Evolutionary conservation across 2,797 vertebrate genomes (phyloP), one percentile per base, ranked within the genome.

Genomic region (Crypturellus tataupa): DNA sequence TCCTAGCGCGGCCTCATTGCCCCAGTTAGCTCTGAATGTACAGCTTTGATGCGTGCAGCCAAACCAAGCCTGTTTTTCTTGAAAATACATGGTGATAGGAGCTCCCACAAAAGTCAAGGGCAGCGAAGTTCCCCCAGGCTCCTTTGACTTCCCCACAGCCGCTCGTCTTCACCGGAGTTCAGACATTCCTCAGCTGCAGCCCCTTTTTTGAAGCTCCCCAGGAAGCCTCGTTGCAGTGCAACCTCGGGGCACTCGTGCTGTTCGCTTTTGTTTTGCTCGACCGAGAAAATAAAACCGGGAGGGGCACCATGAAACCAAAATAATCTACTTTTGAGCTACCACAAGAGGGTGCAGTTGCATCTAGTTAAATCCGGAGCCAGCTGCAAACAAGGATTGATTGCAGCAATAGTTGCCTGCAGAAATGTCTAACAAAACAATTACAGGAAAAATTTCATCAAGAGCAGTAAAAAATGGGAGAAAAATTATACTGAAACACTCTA

Each of bases 271-370:
- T 90, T 84, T 82, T 40, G 70, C 39, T 86, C 44, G 46, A 44
- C 73, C 67, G 73, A 62, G 93, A 90, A 94, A 79, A 51, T 17
- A 78, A 80, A 80, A 80, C 39, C n/a, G 72, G 81, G 64, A 46
- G 25, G 53, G 25, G 44, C 17, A 80, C 56, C 39, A 53, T 25
- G 47, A 90, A 95, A 90, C 6, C 35, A 77, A 94, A 94, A 77
- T 13, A 69, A 82, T 46, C 47, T 82, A 73, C 47, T 90, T 47
- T 62, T 9, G 37, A 80, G 20, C 18, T 71, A 92, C 96, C 97
- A 77, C 91, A 79, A 97, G 97, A 96, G 96, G 95, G 96, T 95
- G 93, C 59, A 93, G 93, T 90, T 93, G 95, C 49, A 67, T 92
- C 93, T 89, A 71, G 40, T 55, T 89, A 85, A 92, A 86, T 78